These are phyloP conservation scores for Anser cygnoides DNA, from an alignment of 2,113 vertebrate genomes.

Conservation along the genomic window DNA sequence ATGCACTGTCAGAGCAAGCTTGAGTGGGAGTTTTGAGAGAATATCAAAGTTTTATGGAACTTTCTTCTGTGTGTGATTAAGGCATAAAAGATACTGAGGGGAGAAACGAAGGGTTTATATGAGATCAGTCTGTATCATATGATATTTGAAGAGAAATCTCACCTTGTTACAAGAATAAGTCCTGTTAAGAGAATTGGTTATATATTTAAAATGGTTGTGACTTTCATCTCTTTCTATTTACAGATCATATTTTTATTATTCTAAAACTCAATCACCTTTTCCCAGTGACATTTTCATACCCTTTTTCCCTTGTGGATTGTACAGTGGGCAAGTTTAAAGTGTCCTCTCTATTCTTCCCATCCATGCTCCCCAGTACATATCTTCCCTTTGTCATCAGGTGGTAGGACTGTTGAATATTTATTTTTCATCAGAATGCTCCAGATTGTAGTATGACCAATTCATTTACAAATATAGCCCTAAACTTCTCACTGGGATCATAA, in stretches of 20 bases:
- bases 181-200: background rate
- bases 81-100: background rate
- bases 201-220: background rate
- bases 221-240: background rate
- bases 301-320: background rate
- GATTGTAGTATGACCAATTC: background rate
- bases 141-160: background rate
- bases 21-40: background rate
- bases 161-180: background rate
- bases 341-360: background rate
- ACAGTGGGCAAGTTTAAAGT: background rate
- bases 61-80: background rate
- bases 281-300: background rate
- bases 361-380: fast-evolving
- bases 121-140: background rate
- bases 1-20: background rate
- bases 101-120: background rate
- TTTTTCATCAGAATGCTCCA: background rate
- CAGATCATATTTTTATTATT: background rate
- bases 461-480: background rate
- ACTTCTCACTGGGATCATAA: background rate
- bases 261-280: background rate
- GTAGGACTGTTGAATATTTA: background rate
- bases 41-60: fast-evolving
- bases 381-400: background rate